These are phyloP conservation scores for Polymixis lichenea DNA, from an alignment of 2,888 invertebrate genomes.

Conservation along the genomic window DNA sequence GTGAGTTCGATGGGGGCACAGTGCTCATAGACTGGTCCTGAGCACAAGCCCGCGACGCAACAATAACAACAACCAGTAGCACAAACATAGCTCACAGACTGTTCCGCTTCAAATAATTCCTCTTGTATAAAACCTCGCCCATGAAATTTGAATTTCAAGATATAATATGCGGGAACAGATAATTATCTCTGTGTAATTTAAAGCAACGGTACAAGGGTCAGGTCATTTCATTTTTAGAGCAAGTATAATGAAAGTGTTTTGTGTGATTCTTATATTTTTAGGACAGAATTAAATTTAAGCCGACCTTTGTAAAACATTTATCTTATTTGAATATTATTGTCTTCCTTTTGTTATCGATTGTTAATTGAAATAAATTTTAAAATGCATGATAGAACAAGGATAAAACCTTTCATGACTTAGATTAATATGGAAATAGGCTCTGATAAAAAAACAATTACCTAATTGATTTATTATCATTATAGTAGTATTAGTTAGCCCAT, in stretches of 20 bases:
- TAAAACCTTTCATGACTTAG: background rate
- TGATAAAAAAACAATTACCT: background rate
- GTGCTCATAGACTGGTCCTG: conserved; percentile 83
- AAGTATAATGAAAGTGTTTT: conserved; percentile 69
- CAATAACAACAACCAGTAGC: conserved; percentile 79
- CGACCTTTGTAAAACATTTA: conserved; percentile 23
- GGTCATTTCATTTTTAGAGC: conserved; percentile 74
- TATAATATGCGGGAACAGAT: conserved; percentile 81
- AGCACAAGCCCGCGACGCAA: conserved; percentile 74
- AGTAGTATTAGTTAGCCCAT: too few relatives aligned
- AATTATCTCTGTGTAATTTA: conserved; percentile 78
- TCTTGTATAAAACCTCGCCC: conserved; percentile 86
- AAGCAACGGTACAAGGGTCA: conserved; percentile 80
- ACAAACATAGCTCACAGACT: conserved; percentile 86
- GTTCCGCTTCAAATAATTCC: conserved; percentile 80
- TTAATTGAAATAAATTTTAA: background rate
- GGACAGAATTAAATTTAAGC: conserved; percentile 42
- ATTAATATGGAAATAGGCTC: background rate
- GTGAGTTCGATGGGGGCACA: conserved; percentile 73
- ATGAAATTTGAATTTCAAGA: conserved; percentile 85
- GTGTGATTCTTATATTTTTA: conserved; percentile 58
- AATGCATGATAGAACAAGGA: background rate
- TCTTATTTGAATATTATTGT: background rate
- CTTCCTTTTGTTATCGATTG: background rate
- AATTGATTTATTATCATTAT: background rate